Conservation (phyloP, 2,888 invertebrate genomes). For the Drosophila pseudotalamancana region DNA sequence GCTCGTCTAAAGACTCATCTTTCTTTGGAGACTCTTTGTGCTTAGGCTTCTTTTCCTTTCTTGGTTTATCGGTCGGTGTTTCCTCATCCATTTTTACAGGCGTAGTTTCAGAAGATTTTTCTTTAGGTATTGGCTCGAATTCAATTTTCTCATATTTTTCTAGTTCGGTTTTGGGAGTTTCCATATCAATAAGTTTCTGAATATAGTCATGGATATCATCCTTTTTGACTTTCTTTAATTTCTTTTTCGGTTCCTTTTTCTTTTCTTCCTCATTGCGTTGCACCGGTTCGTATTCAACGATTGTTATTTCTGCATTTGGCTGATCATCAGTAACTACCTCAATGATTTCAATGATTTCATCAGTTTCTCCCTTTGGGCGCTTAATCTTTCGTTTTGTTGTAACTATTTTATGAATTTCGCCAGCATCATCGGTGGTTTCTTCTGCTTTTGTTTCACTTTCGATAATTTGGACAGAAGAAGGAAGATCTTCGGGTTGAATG, state of each 20-base stretch:
- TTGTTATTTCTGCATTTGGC: conserved; percentile 79
- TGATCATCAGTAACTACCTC: conserved; percentile 80
- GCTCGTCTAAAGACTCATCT: conserved; percentile 42
- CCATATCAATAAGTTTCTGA: conserved; percentile 77
- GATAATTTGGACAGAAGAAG: conserved; percentile 74
- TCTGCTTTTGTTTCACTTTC: conserved; percentile 84
- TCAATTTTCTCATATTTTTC: conserved; percentile 84
- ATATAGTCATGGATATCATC: conserved; percentile 81
- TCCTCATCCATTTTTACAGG: conserved; percentile 67
- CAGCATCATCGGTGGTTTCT: conserved; percentile 83
- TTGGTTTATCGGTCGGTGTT: conserved; percentile 69
- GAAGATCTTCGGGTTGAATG: conserved; percentile 42
- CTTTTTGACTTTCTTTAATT: conserved; percentile 79
- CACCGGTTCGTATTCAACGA: conserved; percentile 72
- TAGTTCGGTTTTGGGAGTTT: conserved; percentile 79
- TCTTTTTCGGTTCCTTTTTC: conserved; percentile 77
- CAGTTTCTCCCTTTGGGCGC: conserved; percentile 83
- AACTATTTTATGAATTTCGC: conserved; percentile 83
- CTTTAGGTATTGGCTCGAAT: conserved; percentile 73
- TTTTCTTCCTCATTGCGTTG: conserved; percentile 81
- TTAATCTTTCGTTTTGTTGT: conserved; percentile 84
- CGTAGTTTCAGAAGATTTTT: conserved; percentile 45
- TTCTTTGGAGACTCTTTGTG: conserved; percentile 47
- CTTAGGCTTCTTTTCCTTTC: conserved; percentile 75
- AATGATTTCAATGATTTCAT: conserved; percentile 83